Evolutionary conservation across 2,888 invertebrate genomes (phyloP), one percentile per base, ranked within the genome.

Genomic region (Cybosia mesomella): DNA sequence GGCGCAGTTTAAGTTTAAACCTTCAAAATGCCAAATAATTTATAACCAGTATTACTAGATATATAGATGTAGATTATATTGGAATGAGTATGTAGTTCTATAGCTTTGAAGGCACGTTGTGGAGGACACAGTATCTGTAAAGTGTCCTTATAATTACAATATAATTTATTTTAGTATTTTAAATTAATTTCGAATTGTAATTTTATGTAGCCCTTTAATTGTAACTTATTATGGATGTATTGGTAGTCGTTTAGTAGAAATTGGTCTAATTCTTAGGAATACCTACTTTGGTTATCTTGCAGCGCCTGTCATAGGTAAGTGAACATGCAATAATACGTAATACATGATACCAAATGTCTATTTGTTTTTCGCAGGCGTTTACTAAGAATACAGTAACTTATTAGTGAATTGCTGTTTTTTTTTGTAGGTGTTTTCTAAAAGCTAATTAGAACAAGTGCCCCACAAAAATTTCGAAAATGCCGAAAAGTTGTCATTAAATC

Each of bases 121-220:
- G 65, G 9, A 55, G 57, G 63, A 60, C 58, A 67, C 60, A 70
- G 67, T 70, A 76, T 71, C 68, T 79, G 81, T 58, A 55, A 78
- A 80, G 79, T 80, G 79, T 66, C 72, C 74, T 79, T 78, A 80
- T 63, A 67, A 36, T 77, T 67, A 69, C 67, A 73, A 71, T 69
- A 36, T 57, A 72, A 39, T 53, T n/a, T 64, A 28, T 66, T 70
- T 57, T 7, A n/a, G 49, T 49, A 49, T 49, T 7, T 49, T 39
- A 65, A 62, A 64, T 63, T 67, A 66, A 61, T 58, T 66, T 61
- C 13, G 60, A 72, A 66, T 59, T 71, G 21, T 57, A 34, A 58
- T 60, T n/a, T 39, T 43, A 24, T 24, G 18, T 49, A n/a, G 22
- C 18, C 9, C 24, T 60, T 39, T 24, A 39, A 22, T 4, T 5